Evolutionary conservation across 2,113 vertebrate species (phyloP), one percentile per base, ranked within the genome.

Genomic region (Indicator indicator): DNA sequence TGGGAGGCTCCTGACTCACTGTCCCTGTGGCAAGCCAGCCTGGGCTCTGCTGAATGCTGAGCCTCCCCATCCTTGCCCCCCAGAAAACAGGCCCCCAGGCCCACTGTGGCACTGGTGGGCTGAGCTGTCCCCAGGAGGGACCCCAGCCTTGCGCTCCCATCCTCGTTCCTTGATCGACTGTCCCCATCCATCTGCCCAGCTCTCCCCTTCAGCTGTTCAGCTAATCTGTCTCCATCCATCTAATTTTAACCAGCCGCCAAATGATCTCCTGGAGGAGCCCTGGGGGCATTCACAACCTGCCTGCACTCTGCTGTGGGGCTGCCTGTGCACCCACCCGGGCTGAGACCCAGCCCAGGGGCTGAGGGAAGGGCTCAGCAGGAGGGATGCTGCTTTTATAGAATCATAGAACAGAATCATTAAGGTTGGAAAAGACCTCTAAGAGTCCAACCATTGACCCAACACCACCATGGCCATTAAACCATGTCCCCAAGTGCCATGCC

Each of bases 141-240:
- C 76, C 90, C 55, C 69, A 70, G 60, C 23, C 75, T 69, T 58
- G 50, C 5, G 3, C 72, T 80, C 36, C 72, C 36, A 0, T n/a
- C 82, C 62, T 23, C 1, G 7, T 20, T 94, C 82, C 79, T 88
- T 4, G 1, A 48, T 63, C 2, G 2, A 74, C 80, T 86, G 67
- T 63, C 84, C 54, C 91, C 75, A 85, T 95, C 93, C 87, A 62
- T 77, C 89, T 72, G 83, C 46, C 92, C 2, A 38, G 40, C 85
- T 82, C 85, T 75, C 69, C 79, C 86, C 63, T 89, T 95, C 92
- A 95, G 90, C 96, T 97, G 91, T 91, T 95, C 89, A 38, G 94
- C 94, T 96, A 89, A 94, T 95, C 96, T 94, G 89, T 72, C 89
- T 93, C 95, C 91, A 93, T 89, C 91, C 82, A 54, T 95, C 94